phyloP scores from a whole-genome alignment of 2,113 vertebrate genomes.

The Xenopus tropicalis region DNA sequence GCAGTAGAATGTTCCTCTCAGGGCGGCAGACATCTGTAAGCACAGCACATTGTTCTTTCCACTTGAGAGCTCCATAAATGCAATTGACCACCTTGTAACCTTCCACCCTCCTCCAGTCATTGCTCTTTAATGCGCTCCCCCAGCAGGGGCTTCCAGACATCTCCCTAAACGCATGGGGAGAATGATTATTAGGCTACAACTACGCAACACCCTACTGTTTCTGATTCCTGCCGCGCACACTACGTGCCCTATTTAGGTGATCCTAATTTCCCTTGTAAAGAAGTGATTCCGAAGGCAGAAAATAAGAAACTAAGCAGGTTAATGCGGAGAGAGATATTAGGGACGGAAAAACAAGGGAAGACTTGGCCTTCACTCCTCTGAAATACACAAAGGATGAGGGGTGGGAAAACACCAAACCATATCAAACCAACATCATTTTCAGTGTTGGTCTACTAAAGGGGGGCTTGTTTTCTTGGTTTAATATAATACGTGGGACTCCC shows the following conservation, averaged over 20 bases:
- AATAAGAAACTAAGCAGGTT: conserved; percentile 9
- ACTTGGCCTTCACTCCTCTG: not conserved
- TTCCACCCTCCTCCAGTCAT: conserved; percentile 1
- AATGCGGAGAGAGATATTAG: not conserved
- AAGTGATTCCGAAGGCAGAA: not conserved
- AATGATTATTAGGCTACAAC: conserved; percentile 13
- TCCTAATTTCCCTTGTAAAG: conserved; percentile 22
- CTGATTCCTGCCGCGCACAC: conserved; percentile 12
- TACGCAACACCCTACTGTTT: conserved; percentile 8
- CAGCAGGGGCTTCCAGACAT: conserved; percentile 27
- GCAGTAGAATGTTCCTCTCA: not conserved
- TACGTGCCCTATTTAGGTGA: conserved; percentile 38
- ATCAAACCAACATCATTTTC: too few species aligned
- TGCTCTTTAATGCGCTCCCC: conserved; percentile 28
- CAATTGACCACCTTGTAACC: conserved; percentile 19
- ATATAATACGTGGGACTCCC: too few species aligned
- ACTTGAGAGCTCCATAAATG: conserved; percentile 10
- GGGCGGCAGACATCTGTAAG: not conserved
- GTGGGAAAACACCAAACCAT: too few species aligned
- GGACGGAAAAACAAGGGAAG: not conserved
- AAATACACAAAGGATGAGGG: too few species aligned
- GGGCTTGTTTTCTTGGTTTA: too few species aligned
- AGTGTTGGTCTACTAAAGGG: too few species aligned
- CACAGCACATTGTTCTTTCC: not conserved
- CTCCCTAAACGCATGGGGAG: conserved; percentile 15